Conservation (phyloP, 1,140 invertebrate species). For the Cotesia typhae region DNA sequence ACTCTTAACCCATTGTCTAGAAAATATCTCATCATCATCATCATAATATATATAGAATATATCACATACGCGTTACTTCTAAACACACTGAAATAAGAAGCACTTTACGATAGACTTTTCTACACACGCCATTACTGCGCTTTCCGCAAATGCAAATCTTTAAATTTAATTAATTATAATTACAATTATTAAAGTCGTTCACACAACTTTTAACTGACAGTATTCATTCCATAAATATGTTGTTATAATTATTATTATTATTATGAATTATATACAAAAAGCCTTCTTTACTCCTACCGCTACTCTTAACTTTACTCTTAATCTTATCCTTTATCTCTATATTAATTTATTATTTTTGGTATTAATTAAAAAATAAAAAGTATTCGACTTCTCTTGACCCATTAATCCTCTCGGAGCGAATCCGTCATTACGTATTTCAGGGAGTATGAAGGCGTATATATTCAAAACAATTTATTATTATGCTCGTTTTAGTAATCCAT, state of each 20-base stretch:
- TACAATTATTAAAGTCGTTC: not conserved
- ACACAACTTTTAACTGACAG: conserved; percentile 35
- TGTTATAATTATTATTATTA: too few species aligned
- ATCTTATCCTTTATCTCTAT: conserved; percentile 1
- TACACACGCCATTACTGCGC: conserved; percentile 58
- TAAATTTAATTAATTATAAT: conserved; percentile 46
- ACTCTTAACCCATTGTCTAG: conserved; percentile 46
- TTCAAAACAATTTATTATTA: conserved; percentile 32
- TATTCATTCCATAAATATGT: conserved; percentile 45
- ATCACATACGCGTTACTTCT: conserved; percentile 67
- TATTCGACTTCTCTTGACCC: conserved; percentile 24
- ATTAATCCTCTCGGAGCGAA: too few species aligned
- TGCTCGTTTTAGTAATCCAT: conserved; percentile 47
- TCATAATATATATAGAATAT: conserved; percentile 58
- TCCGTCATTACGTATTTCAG: conserved; percentile 59
- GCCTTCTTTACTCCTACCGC: conserved; percentile 39
- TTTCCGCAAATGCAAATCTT: conserved; percentile 56
- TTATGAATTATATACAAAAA: conserved; percentile 58
- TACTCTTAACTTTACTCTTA: conserved; percentile 27
- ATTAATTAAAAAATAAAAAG: conserved; percentile 17
- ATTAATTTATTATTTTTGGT: conserved; percentile 23
- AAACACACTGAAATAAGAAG: conserved; percentile 69
- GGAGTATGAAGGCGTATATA: conserved; percentile 53
- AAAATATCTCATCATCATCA: conserved; percentile 55
- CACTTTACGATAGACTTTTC: conserved; percentile 66